Conservation (phyloP, 1,140 invertebrate genomes). For the Microplitis demolitor region DNA sequence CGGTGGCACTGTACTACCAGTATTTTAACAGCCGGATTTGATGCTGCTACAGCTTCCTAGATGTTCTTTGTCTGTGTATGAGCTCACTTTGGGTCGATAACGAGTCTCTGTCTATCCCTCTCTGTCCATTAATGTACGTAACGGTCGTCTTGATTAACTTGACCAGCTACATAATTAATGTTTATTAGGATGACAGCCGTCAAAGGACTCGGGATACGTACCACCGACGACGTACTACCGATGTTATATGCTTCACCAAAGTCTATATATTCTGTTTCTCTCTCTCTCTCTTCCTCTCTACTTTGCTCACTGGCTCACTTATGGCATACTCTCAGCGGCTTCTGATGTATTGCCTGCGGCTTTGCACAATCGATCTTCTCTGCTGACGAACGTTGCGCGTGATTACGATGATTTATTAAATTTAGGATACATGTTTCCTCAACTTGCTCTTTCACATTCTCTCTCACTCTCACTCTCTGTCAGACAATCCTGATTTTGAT, state of each 20-base stretch:
- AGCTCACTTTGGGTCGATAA: no score
- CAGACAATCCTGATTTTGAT: no score
- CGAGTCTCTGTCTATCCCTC: not conserved
- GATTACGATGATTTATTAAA: constrained; percentile 21
- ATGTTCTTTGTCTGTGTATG: no score
- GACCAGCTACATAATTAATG: constrained; percentile 25
- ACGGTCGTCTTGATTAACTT: constrained; percentile 26
- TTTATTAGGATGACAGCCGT: constrained; percentile 23
- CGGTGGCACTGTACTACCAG: no score
- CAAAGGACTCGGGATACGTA: constrained; percentile 12
- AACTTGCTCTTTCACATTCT: no score
- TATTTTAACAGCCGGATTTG: no score
- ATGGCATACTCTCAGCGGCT: not conserved
- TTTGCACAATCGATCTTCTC: constrained; percentile 7
- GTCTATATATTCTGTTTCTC: not conserved
- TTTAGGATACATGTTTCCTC: not conserved
- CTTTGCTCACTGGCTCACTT: no score
- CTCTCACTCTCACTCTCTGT: no score
- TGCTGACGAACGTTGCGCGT: not conserved
- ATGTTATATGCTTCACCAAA: constrained; percentile 2
- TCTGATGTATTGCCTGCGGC: constrained; percentile 12
- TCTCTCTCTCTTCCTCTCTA: not conserved
- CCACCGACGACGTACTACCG: not conserved
- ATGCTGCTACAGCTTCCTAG: no score
- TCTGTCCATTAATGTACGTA: not conserved